Conservation (phyloP, 2,888 invertebrate species). For the Orthonychiurus folsomi region DNA sequence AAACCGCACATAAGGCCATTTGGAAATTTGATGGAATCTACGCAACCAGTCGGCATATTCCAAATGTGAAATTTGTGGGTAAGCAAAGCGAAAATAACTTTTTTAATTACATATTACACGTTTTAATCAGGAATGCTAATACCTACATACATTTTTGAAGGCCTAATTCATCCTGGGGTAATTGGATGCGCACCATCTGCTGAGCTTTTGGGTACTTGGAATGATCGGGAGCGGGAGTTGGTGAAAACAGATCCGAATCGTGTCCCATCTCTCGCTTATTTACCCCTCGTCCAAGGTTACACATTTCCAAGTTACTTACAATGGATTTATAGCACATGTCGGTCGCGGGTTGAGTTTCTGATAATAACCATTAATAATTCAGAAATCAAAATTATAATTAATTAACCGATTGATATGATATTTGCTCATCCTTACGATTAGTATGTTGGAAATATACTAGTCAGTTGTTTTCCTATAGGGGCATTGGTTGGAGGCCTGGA, state of each 20-base stretch:
- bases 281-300: neutral
- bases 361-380: too few species aligned
- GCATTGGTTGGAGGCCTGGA: conserved; percentile 23
- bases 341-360: too few species aligned
- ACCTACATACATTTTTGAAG: too few species aligned
- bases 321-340: too few species aligned
- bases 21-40: conserved; percentile 35
- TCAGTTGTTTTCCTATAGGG: neutral
- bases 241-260: conserved; percentile 15
- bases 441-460: neutral
- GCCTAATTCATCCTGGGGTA: conserved; percentile 32
- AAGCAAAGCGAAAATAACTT: neutral
- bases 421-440: neutral
- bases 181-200: conserved; percentile 27
- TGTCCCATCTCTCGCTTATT: conserved; percentile 23
- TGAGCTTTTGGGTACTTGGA: conserved; percentile 28
- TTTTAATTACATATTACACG: neutral
- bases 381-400: too few species aligned
- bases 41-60: conserved; percentile 30
- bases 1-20: conserved; percentile 25
- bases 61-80: conserved; percentile 26
- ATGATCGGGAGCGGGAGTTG: conserved; percentile 23
- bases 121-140: too few species aligned
- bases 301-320: conserved; percentile 13
- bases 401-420: too few species aligned